phyloP scores from a whole-genome alignment of 2,888 invertebrate species.

The Microdon myrmicae region DNA sequence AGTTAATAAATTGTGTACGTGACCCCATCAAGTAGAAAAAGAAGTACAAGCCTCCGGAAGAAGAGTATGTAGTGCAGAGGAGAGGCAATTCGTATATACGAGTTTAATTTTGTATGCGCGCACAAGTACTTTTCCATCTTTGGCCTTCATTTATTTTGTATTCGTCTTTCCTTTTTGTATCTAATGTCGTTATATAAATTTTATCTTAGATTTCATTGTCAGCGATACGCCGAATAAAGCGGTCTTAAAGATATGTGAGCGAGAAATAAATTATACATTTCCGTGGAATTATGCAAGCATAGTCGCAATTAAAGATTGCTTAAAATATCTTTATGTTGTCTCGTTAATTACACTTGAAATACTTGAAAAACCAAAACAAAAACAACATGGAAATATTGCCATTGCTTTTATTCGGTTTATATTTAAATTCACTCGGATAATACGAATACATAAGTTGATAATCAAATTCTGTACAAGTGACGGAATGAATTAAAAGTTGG shows the following conservation, averaged over 20 bases:
- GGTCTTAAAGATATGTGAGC: conserved; percentile 36
- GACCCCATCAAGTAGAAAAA: conserved; percentile 62
- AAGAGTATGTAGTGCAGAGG: no score
- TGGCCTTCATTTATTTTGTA: not conserved
- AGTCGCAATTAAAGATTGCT: conserved; percentile 21
- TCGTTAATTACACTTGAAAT: not conserved
- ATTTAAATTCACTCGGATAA: no score
- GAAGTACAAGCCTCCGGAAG: no score
- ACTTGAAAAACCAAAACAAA: no score
- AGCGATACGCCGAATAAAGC: conserved; percentile 38
- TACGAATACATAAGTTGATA: no score
- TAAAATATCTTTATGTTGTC: conserved; percentile 4
- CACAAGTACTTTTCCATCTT: not conserved
- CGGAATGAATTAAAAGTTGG: conserved; percentile 51
- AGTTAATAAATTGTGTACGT: conserved; percentile 67
- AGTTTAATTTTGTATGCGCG: conserved; percentile 14
- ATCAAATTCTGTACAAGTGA: conserved; percentile 42
- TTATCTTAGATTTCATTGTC: conserved; percentile 38
- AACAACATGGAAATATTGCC: no score
- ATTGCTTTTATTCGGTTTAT: no score
- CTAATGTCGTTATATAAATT: conserved; percentile 1
- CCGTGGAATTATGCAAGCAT: conserved; percentile 46
- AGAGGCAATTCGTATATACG: conserved; percentile 42
- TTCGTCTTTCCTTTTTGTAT: not conserved
- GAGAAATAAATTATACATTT: conserved; percentile 39